Percentiles rank a stretch among this genome's conserved stretches.
Evolutionary conservation across 2,113 vertebrate species (phyloP).

Genomic region (Pungitius pungitius): DNA sequence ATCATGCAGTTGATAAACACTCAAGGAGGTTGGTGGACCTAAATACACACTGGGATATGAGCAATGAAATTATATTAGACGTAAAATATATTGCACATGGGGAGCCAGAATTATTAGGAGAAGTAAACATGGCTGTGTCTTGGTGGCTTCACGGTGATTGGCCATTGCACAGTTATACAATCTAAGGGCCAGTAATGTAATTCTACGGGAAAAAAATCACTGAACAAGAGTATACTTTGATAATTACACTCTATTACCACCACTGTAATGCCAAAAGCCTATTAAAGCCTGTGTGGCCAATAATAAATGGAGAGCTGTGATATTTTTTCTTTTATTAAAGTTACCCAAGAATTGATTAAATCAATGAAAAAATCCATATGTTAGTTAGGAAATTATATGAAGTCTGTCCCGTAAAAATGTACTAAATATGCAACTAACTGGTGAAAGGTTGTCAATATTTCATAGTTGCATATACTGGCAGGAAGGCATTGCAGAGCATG

Average conservation of each 20-base stretch:
- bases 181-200: not conserved
- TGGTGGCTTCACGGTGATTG: slow-evolving; percentile 12
- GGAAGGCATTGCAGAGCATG: slow-evolving; percentile 18
- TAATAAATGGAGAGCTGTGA: slow-evolving; percentile 1
- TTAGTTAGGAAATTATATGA: slow-evolving; percentile 29
- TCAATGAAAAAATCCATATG: slow-evolving; percentile 37
- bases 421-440: slow-evolving; percentile 36
- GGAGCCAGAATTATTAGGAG: slow-evolving; percentile 33
- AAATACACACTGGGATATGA: slow-evolving; percentile 53
- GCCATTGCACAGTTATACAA: not conserved
- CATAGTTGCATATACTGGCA: slow-evolving; percentile 38
- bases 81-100: slow-evolving; percentile 50
- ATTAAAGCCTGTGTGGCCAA: slow-evolving; percentile 24
- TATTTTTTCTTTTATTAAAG: slow-evolving; percentile 26
- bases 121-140: slow-evolving; percentile 28
- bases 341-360: slow-evolving; percentile 32
- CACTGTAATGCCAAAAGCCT: slow-evolving; percentile 9
- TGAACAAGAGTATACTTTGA: slow-evolving; percentile 8
- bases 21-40: slow-evolving; percentile 30
- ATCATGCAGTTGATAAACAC: slow-evolving; percentile 60
- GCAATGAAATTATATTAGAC: slow-evolving; percentile 53
- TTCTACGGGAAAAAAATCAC: not conserved
- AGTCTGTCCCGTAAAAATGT: slow-evolving; percentile 28
- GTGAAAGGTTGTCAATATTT: slow-evolving; percentile 52
- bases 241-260: slow-evolving; percentile 16